These are phyloP conservation scores for Episyrphus balteatus DNA, from an alignment of 1,140 invertebrate genomes.

Conservation along the genomic window DNA sequence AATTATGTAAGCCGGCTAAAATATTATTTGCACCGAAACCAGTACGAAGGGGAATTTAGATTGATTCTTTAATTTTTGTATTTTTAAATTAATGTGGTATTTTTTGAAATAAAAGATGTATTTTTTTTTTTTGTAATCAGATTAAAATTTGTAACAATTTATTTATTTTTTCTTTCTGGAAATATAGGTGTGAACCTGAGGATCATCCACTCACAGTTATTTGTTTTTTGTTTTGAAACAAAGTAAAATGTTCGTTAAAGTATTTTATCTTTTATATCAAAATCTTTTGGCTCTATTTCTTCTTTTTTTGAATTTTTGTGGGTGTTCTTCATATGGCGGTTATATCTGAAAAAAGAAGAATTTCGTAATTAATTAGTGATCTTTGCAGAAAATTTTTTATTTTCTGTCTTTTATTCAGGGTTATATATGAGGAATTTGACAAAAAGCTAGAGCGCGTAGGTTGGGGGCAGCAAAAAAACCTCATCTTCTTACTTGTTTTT, in stretches of 20 bases:
- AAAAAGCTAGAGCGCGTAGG: too few species aligned
- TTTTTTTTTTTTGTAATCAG: not conserved
- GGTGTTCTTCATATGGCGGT: not conserved
- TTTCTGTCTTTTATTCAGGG: not conserved
- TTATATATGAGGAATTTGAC: not conserved
- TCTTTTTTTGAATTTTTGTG: not conserved
- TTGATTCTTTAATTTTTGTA: not conserved
- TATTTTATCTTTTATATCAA: not conserved
- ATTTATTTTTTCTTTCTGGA: not conserved
- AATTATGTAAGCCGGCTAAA: slow-evolving; percentile 80
- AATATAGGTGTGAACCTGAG: not conserved
- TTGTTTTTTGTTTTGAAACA: not conserved
- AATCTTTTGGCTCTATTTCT: not conserved
- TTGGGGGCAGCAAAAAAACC: too few species aligned
- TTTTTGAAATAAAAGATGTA: not conserved
- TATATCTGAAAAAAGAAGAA: slow-evolving; percentile 2
- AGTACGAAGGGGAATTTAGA: slow-evolving; percentile 69
- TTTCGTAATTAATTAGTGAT: not conserved
- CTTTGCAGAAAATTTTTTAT: not conserved
- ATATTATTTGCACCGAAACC: slow-evolving; percentile 81
- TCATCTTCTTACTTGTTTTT: too few species aligned
- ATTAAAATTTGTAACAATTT: not conserved
- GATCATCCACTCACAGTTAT: not conserved
- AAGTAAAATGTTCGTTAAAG: not conserved
- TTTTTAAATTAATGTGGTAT: not conserved